Evolutionary conservation across 2,888 invertebrate species (phyloP).

Genomic region (Heteromyza rotundicornis): DNA sequence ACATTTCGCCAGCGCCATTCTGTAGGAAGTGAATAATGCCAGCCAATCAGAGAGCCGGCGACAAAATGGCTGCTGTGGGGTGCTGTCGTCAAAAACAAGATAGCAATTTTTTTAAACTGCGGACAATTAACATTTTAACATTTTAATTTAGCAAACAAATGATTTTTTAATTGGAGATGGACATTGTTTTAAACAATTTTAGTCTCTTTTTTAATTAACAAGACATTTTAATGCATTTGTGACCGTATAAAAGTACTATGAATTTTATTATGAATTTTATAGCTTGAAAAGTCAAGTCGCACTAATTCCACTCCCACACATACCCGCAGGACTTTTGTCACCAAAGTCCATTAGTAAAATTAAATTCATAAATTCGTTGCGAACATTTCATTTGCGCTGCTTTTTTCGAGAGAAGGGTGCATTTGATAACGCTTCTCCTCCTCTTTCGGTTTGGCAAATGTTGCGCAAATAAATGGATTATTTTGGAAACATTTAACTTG

Average conservation of each 20-base stretch:
- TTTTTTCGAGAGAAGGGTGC: conserved; percentile 12
- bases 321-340: conserved; percentile 36
- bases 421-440: background rate
- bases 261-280: too few relatives aligned
- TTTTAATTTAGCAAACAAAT: too few relatives aligned
- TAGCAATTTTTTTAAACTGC: too few relatives aligned
- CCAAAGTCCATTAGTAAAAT: conserved; percentile 52
- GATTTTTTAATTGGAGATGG: too few relatives aligned
- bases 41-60: conserved; percentile 32
- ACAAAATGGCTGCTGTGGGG: conserved; percentile 32
- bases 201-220: background rate
- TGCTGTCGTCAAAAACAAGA: too few relatives aligned
- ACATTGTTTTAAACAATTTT: too few relatives aligned
- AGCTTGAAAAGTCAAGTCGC: background rate
- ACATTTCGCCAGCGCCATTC: background rate
- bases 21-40: conserved; percentile 5
- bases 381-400: too few relatives aligned
- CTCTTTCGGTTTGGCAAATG: conserved; percentile 41
- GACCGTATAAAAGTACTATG: too few relatives aligned
- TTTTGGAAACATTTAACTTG: conserved; percentile 34
- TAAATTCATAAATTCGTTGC: conserved; percentile 54
- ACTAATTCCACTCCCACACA: conserved; percentile 12
- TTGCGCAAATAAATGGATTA: conserved; percentile 52
- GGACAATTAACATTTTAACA: too few relatives aligned
- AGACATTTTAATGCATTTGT: background rate